A percentile compares a stretch with the other conserved stretches of the same genome.
phyloP scores from a whole-genome alignment of 2,888 invertebrate species.

The Agriopis aurantiaria region DNA sequence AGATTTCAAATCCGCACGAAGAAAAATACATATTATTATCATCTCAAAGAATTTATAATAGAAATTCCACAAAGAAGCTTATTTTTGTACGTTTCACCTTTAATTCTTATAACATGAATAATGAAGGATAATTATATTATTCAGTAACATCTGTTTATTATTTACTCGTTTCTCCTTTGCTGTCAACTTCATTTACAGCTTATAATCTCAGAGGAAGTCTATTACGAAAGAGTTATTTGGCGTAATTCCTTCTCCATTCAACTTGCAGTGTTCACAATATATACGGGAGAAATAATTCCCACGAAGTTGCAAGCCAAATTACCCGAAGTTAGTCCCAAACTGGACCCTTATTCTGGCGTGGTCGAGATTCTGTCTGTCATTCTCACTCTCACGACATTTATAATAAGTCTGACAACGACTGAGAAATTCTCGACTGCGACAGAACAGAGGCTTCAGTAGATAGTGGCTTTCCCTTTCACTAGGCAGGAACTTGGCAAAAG shows the following conservation, averaged over 20 bases:
- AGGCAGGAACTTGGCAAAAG: constrained; percentile 17
- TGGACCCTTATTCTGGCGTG: constrained; percentile 1
- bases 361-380: neutral
- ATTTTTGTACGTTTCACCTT: neutral
- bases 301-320: constrained; percentile 14
- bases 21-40: no score
- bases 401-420: neutral
- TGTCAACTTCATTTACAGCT: constrained; percentile 6
- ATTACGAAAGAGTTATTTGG: constrained; percentile 7
- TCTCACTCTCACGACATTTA: neutral
- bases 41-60: no score
- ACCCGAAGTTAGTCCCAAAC: constrained; percentile 22
- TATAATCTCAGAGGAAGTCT: neutral
- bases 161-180: neutral
- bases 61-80: neutral
- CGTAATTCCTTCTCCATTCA: constrained; percentile 20
- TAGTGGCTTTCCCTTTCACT: constrained; percentile 26
- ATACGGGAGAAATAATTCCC: constrained; percentile 16
- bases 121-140: neutral
- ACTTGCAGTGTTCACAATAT: constrained; percentile 22
- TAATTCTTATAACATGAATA: constrained; percentile 1
- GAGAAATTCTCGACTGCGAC: neutral
- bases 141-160: neutral
- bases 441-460: constrained; percentile 7
- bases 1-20: no score